Base-by-base conservation (phyloP, 2,888 invertebrate species). In the Drosophila merina region DNA sequence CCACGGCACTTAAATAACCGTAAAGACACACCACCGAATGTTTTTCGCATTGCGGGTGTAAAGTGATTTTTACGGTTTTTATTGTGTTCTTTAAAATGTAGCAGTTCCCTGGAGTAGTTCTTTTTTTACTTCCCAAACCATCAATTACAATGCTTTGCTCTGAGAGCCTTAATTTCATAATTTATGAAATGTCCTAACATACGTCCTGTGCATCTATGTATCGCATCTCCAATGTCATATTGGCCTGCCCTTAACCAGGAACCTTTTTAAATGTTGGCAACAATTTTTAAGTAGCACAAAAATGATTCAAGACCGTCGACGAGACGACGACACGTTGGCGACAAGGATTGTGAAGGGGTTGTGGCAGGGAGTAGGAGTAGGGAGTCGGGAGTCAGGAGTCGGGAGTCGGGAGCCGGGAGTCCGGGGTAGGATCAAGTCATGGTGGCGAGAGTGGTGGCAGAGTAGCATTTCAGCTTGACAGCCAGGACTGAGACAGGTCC, bases 231-330 rank as follows among this genome's bases (percentile, higher is more conserved):
- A 20, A 20, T 28, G 28, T 28, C 28, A 28, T 28, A 5, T 28
- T 28, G 28, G 5, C n/a, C 20, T 42, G 42, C 9, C 9, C 40
- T 20, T 7, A 42, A 42, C 12, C 20, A 28, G 4, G 20, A 58
- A 42, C 33, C 31, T 52, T 71, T 81, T 82, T 72, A 56, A 72
- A 86, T 82, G 80, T 75, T 74, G 75, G 51, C 78, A 80, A 83
- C 86, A 80, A 78, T 83, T 83, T 83, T 83, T 86, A 83, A 83
- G 86, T 86, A 85, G 83, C 83, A 70, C 79, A 79, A 76, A 74
- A 73, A 73, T 72, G 85, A 71, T 70, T 72, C 71, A 72, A 74
- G 74, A 62, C 70, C 54, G 57, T 26, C 57, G 59, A 58, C 51
- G 54, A 54, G 66, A 55, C 64, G 48, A 28, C 64, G 55, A 28